Evolutionary conservation across 2,797 vertebrate genomes (phyloP).

Genomic region (Benthosema pterotum): DNA sequence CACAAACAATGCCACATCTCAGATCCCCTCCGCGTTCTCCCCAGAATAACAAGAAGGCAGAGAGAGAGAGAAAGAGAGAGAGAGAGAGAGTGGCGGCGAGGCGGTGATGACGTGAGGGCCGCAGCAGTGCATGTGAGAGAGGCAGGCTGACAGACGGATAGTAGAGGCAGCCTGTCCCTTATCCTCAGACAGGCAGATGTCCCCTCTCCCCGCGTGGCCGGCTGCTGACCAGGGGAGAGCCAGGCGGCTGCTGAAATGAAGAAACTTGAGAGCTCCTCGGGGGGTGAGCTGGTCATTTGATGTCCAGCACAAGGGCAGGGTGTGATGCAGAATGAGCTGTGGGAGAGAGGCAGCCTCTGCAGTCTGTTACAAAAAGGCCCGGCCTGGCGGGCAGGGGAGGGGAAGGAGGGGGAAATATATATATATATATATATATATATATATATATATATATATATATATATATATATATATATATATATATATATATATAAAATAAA

Average conservation of each 20-base stretch:
- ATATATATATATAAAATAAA: too few species aligned
- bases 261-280: slow-evolving; percentile 95
- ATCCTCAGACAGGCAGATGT: slow-evolving; percentile 98
- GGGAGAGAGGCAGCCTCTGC: slow-evolving; percentile 80
- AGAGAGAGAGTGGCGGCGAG: too few species aligned
- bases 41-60: slow-evolving; percentile 80
- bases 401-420: slow-evolving; percentile 43
- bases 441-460: too few species aligned
- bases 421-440: too few species aligned
- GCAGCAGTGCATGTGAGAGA: slow-evolving; percentile 75
- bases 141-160: slow-evolving; percentile 84
- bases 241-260: slow-evolving; percentile 91
- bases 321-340: slow-evolving; percentile 81
- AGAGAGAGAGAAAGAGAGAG: slow-evolving; percentile 32
- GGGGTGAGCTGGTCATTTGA: slow-evolving; percentile 96
- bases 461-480: too few species aligned
- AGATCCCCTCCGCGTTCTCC: slow-evolving; percentile 68
- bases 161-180: slow-evolving; percentile 85
- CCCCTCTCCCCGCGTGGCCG: slow-evolving; percentile 87
- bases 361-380: slow-evolving; percentile 80
- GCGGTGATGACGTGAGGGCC: slow-evolving; percentile 72
- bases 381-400: slow-evolving; percentile 63
- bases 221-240: slow-evolving; percentile 88
- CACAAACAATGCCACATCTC: slow-evolving; percentile 78
- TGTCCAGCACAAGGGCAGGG: slow-evolving; percentile 90